Evolutionary conservation across 2,113 vertebrate genomes (phyloP).

Genomic region (Eptesicus fuscus): DNA sequence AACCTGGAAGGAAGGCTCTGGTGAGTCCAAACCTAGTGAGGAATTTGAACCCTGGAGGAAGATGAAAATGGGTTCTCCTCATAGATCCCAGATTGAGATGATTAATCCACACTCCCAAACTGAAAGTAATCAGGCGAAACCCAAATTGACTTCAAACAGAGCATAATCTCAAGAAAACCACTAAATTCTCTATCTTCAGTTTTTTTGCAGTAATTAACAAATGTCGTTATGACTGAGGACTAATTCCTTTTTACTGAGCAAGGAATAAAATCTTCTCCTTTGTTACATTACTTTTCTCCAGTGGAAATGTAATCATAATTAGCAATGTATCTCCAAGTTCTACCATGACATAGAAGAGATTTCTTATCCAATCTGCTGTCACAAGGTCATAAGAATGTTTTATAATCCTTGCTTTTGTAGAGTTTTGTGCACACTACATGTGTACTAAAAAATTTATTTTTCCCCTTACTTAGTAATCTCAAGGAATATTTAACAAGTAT

Average conservation of each 20-base stretch:
- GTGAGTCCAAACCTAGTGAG: background rate
- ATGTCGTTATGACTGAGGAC: background rate
- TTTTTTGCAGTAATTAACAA: background rate
- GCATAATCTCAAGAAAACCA: background rate
- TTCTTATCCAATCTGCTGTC: background rate
- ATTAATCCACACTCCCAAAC: background rate
- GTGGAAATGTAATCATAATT: background rate
- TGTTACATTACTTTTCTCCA: background rate
- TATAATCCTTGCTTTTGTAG: background rate
- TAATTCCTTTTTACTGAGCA: background rate
- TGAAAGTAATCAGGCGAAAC: background rate
- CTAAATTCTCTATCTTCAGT: background rate
- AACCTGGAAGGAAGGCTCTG: background rate
- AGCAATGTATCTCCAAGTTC: background rate
- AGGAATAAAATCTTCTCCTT: background rate
- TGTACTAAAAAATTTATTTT: background rate
- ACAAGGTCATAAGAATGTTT: background rate
- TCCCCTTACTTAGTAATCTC: background rate
- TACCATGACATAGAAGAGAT: background rate
- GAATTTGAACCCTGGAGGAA: background rate
- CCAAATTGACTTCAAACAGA: background rate
- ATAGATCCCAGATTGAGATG: background rate
- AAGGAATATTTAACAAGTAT: conserved; percentile 35
- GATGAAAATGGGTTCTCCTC: background rate
- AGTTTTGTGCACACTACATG: background rate